A percentile compares a stretch with the other conserved stretches of the same genome.
Conservation (phyloP, 92 coral and sea anemone species). For the Phenganax stokvisi region DNA sequence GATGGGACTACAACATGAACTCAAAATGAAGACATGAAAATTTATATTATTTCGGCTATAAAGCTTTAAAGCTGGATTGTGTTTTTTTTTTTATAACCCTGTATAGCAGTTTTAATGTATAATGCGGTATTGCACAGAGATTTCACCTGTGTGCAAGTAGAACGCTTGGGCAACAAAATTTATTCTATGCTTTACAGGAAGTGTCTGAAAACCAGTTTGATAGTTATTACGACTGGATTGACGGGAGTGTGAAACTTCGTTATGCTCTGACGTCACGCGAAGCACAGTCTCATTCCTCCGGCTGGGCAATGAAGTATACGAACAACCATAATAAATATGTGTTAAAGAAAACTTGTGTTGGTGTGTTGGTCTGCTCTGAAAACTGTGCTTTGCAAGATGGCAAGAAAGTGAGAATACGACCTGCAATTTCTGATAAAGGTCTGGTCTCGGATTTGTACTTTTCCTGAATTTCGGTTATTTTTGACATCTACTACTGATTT, state of each 20-base stretch:
- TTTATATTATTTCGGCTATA: too few species aligned
- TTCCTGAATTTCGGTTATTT: not conserved
- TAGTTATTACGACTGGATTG: conserved; percentile 87
- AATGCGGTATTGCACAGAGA: not conserved
- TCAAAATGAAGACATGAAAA: too few species aligned
- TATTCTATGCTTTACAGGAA: not conserved
- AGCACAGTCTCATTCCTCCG: conserved; percentile 94
- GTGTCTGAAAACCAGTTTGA: conserved; percentile 51
- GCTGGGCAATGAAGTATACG: conserved; percentile 99
- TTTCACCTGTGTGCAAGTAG: not conserved
- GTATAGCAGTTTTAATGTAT: too few species aligned
- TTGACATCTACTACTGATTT: not conserved
- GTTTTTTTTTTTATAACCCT: not conserved
- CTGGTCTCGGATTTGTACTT: not conserved
- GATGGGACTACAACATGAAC: too few species aligned
- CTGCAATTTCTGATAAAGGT: conserved; percentile 99
- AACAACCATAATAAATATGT: conserved; percentile 96
- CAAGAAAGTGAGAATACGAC: conserved; percentile 79
- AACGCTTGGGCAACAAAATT: not conserved
- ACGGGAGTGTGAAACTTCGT: conserved; percentile 79
- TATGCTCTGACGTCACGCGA: conserved; percentile 87
- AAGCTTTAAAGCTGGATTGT: not conserved
- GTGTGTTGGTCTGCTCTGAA: conserved; percentile 76
- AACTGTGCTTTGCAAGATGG: conserved; percentile 86
- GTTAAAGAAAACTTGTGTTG: conserved; percentile 94